Base-by-base conservation (phyloP, 2,888 invertebrate genomes). In the Apoderus coryli region DNA sequence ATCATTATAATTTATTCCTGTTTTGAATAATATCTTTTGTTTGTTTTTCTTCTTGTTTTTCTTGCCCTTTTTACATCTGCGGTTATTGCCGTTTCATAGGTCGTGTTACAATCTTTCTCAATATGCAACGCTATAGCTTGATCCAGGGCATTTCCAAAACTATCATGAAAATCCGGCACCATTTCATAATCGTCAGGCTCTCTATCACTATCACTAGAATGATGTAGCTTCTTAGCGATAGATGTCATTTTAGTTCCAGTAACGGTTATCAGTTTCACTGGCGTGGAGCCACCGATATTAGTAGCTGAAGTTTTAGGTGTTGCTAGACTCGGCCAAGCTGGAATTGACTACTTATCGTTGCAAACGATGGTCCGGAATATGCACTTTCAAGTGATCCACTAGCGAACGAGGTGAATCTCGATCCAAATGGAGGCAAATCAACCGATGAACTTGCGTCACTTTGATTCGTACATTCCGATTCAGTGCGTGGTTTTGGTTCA, bases 71-170 rank as follows among this genome's bases (percentile, higher is more conserved):
- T n/a, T n/a, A n/a, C n/a, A n/a, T n/a, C n/a, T n/a, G n/a, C n/a
- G n/a, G n/a, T n/a, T n/a, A n/a, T n/a, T n/a, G n/a, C n/a, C n/a
- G n/a, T n/a, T n/a, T n/a, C n/a, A n/a, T n/a, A n/a, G n/a, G n/a
- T n/a, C n/a, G n/a, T n/a, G n/a, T n/a, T n/a, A n/a, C n/a, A n/a
- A n/a, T n/a, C n/a, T n/a, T n/a, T n/a, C n/a, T n/a, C n/a, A n/a
- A n/a, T n/a, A n/a, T n/a, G n/a, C n/a, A n/a, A n/a, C n/a, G n/a
- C n/a, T n/a, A n/a, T n/a, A n/a, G 76, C 76, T 14, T 67, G 64
- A 34, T 69, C 69, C 38, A 76, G 68, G n/a, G 69, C 72, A 49
- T 73, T 72, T 32, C 72, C 68, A 41, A 79, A 66, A 42, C 65
- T 73, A 37, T 62, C 59, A 38, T 59, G 64, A 44, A 58, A 65